Evolutionary conservation across 2,113 vertebrate genomes (phyloP), one percentile per base, ranked within the genome.

Genomic region (Triplophysa tibetana): DNA sequence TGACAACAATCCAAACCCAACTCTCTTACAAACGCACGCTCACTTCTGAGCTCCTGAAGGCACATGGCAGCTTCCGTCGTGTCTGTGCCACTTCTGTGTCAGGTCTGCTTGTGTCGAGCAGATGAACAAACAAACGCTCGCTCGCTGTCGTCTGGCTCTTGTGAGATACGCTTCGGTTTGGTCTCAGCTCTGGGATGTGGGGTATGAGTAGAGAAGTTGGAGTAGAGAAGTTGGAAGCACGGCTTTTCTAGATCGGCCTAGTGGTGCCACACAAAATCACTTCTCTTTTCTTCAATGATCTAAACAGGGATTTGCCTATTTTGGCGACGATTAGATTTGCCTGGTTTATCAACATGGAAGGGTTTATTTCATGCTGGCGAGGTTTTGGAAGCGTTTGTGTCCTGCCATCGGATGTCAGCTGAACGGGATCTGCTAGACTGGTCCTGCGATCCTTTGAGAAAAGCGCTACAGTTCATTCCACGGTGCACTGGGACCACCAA

Each of bases 231-330:
- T 60, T 14, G 19, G 17, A 45, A 14, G 74, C 33, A 12, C 1
- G 54, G 19, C 54, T 43, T 19, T 43, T 60, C 17, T 29, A 13
- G 13, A 61, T 33, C 38, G 19, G 72, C 77, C 77, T 74, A 86
- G 82, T 62, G 58, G 26, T 26, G 50, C 77, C 65, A 82, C 50
- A 82, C 82, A 84, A 61, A 70, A 33, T 17, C 23, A 23, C 21
- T 60, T 72, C 43, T 60, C 67, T 58, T 69, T 82, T 76, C 33
- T 64, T 69, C 61, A 68, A 13, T 58, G 75, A 82, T 67, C 75
- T 83, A 81, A 69, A 79, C 64, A 72, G 63, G 64, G 75, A 83
- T 85, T 77, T 82, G 83, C 24, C 61, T 75, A 73, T 56, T 84
- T 84, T 75, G 75, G 61, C 74, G 70, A 77, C 24, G 24, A 56